Percentiles rank a stretch among this genome's conserved stretches.
Evolutionary conservation across 2,888 invertebrate genomes (phyloP).

Genomic region (Patella ulyssiponensis): DNA sequence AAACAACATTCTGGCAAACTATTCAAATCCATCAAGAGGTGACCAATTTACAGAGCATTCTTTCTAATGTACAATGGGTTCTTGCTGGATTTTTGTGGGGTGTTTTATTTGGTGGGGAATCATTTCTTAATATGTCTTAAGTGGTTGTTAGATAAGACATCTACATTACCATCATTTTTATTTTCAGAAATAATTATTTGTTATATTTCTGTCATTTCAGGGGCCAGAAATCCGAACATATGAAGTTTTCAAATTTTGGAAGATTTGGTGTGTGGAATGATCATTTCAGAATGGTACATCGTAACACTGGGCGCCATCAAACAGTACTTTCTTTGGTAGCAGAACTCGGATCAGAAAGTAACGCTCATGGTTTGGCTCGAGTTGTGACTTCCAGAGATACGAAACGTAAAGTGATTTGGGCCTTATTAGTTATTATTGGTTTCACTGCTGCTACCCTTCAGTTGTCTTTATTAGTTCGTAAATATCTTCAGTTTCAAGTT

Average conservation of each 20-base stretch:
- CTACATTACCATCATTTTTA: no score
- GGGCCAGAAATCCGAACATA: constrained; percentile 51
- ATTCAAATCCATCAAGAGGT: no score
- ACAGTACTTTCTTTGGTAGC: constrained; percentile 54
- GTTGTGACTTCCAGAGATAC: constrained; percentile 59
- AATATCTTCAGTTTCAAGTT: constrained; percentile 61
- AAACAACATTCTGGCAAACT: no score
- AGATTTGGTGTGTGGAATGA: constrained; percentile 52
- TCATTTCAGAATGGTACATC: constrained; percentile 49
- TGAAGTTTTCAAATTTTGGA: constrained; percentile 55
- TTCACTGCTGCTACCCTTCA: constrained; percentile 65
- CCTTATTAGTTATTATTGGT: constrained; percentile 61
- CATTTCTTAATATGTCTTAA: no score
- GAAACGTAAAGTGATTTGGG: constrained; percentile 64
- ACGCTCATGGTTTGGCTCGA: constrained; percentile 64
- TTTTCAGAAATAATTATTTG: no score
- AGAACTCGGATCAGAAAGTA: constrained; percentile 64
- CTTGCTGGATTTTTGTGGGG: no score
- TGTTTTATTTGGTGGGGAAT: no score
- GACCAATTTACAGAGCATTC: no score
- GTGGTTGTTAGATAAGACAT: no score
- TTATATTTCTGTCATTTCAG: constrained; percentile 40
- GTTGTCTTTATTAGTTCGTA: constrained; percentile 60
- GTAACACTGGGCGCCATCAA: constrained; percentile 30
- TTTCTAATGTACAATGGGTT: no score